Evolutionary conservation across 2,113 vertebrate species (phyloP).

Genomic region (Austrofundulus limnaeus): DNA sequence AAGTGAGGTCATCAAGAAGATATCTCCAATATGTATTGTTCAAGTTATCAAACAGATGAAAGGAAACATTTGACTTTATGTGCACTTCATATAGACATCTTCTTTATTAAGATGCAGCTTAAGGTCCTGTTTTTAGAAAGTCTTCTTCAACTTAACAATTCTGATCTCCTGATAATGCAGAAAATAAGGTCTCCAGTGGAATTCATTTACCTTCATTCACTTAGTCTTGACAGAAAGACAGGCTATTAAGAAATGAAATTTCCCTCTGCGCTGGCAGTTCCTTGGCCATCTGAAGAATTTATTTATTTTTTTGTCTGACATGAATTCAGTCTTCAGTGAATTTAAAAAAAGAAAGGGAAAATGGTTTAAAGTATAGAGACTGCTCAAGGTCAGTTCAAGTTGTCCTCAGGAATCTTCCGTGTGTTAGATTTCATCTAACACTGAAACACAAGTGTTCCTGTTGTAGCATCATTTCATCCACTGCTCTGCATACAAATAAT

Average conservation of each 20-base stretch:
- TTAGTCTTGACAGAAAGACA: conserved; percentile 15
- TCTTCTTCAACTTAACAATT: conserved; percentile 16
- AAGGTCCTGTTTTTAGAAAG: conserved; percentile 14
- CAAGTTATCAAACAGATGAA: conserved; percentile 18
- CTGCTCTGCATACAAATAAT: conserved; percentile 13
- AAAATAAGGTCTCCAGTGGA: conserved; percentile 11
- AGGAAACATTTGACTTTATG: background rate
- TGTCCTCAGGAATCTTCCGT: conserved; percentile 36
- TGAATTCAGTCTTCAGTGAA: conserved; percentile 31
- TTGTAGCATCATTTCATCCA: background rate
- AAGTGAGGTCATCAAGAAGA: background rate
- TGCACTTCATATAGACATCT: conserved; percentile 27
- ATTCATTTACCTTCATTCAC: conserved; percentile 17
- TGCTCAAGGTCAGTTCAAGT: conserved; percentile 16
- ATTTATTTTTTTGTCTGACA: conserved; percentile 1
- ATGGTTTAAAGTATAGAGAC: conserved; percentile 6
- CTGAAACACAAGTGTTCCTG: background rate
- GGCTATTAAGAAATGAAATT: conserved; percentile 1
- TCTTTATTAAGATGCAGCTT: conserved; percentile 6
- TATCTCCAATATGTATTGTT: background rate
- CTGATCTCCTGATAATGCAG: conserved; percentile 9
- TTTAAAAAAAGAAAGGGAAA: background rate
- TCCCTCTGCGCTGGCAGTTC: conserved; percentile 5
- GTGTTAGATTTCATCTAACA: conserved; percentile 2
- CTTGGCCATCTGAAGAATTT: conserved; percentile 25